These are phyloP conservation scores for Drosophila nr. perissopoda DNA, from an alignment of 2,888 invertebrate species.

Conservation along the genomic window DNA sequence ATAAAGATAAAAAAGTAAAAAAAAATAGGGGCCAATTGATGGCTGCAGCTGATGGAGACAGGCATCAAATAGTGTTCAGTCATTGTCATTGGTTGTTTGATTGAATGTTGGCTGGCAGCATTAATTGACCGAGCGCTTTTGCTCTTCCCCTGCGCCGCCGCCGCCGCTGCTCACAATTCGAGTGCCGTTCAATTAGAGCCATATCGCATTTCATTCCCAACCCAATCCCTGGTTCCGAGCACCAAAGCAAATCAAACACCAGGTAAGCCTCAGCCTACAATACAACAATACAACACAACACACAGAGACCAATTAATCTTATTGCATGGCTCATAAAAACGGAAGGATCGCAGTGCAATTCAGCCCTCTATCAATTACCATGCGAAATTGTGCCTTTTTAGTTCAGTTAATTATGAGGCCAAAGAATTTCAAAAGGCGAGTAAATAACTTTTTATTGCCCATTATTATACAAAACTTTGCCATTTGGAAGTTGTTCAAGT, in stretches of 20 bases:
- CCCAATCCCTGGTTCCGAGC: background rate
- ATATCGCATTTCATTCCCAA: constrained; percentile 35
- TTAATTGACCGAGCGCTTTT: constrained; percentile 48
- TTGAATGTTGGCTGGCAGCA: constrained; percentile 47
- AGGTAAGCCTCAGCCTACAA: constrained; percentile 27
- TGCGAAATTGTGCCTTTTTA: constrained; percentile 15
- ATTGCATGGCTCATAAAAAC: constrained; percentile 40
- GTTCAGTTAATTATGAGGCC: constrained; percentile 38
- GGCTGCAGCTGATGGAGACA: constrained; percentile 12
- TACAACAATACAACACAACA: constrained; percentile 13
- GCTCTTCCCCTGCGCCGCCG: background rate
- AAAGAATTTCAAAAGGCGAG: constrained; percentile 21
- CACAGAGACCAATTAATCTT: constrained; percentile 48
- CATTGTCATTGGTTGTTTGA: constrained; percentile 49
- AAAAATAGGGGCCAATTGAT: constrained; percentile 43
- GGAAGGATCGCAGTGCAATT: constrained; percentile 32
- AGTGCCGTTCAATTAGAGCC: constrained; percentile 42
- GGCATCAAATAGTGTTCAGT: constrained; percentile 36
- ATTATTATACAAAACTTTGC: background rate
- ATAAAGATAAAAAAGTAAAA: background rate
- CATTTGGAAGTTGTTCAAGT: constrained; percentile 9
- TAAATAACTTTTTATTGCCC: constrained; percentile 22
- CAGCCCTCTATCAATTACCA: constrained; percentile 35
- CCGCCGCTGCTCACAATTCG: background rate
- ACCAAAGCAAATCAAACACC: constrained; percentile 30